Percentiles rank a stretch among this genome's conserved stretches.
Conservation (phyloP, 2,113 vertebrate genomes). For the Psilopsiagon aymara region DNA sequence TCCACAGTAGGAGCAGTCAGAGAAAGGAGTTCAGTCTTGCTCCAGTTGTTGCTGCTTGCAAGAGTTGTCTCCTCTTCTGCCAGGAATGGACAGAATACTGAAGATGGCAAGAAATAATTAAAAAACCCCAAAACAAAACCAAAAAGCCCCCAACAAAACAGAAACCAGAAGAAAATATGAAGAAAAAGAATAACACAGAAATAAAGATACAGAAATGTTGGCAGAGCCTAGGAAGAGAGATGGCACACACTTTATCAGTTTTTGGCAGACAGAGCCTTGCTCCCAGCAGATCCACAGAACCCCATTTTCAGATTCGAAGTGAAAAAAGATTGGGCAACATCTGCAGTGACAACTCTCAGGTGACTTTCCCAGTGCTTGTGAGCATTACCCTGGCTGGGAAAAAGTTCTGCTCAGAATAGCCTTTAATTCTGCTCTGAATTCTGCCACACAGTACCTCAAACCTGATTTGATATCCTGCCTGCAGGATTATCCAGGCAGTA, state of each 20-base stretch:
- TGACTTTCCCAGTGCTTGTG: not conserved
- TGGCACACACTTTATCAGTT: not conserved
- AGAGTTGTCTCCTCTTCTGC: not conserved
- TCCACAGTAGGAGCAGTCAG: not conserved
- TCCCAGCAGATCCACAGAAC: not conserved
- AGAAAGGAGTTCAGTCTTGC: not conserved
- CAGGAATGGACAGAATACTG: not conserved
- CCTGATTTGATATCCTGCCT: not conserved
- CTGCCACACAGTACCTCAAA: not conserved
- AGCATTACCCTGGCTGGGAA: not conserved
- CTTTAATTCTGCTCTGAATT: not conserved
- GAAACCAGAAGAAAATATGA: not conserved
- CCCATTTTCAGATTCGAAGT: not conserved
- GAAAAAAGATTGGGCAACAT: not conserved
- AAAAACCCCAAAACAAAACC: not conserved
- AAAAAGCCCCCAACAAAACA: not conserved
- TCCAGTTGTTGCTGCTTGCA: not conserved
- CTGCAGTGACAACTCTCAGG: not conserved
- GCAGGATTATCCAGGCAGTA: conserved; percentile 23
- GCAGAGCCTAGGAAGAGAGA: not conserved
- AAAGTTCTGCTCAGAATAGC: not conserved
- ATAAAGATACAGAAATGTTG: not conserved
- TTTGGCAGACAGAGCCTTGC: not conserved
- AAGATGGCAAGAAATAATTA: not conserved
- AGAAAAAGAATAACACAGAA: not conserved